Base-by-base conservation (phyloP, 2,888 invertebrate genomes). In the Hypomecis punctinalis region DNA sequence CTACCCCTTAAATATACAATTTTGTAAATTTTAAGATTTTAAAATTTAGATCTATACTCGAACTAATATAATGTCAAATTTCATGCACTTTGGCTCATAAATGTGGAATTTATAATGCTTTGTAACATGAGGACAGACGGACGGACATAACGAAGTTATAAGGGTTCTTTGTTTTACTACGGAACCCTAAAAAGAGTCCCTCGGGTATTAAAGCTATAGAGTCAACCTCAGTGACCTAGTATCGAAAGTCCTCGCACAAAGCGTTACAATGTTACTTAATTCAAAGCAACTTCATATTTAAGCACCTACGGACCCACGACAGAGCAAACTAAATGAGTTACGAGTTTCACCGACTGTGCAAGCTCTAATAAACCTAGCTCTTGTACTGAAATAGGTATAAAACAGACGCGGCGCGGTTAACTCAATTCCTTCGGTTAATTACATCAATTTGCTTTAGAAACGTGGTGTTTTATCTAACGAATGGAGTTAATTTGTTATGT, bases 331-430 rank as follows among this genome's bases (percentile, higher is more conserved):
- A 57, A 66, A 66, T 66, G 57, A 66, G 47, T 66, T 66, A 66
- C 11, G 48, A 52, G 39, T 52, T 49, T 35, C 43, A 11, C 9
- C 51, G 53, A 43, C 66, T 45, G 70, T 43, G 36, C 63, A 77
- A 77, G 69, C 77, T 77, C 63, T 77, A 77, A 77, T 77, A 66
- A 74, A 75, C 60, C 67, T 64, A 64, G 64, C 69, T 65, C 42
- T 43, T 58, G 49, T 63, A 70, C 66, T 65, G 45, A 62, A 63
- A 68, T 66, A 54, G 56, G 62, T 67, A 61, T 66, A 63, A 53
- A 61, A 66, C 61, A 68, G 53, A 67, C 69, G 64, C 63, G 66
- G 58, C 36, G 61, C 47, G 53, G 54, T 55, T 49, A 73, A 74
- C 76, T 76, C 65, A 59, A 72, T 76, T 75, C 36, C 67, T 63